A percentile compares a stretch with the other conserved stretches of the same genome.
Conservation (phyloP, 1,140 invertebrate genomes). For the Caenorhabditis briggsae region DNA sequence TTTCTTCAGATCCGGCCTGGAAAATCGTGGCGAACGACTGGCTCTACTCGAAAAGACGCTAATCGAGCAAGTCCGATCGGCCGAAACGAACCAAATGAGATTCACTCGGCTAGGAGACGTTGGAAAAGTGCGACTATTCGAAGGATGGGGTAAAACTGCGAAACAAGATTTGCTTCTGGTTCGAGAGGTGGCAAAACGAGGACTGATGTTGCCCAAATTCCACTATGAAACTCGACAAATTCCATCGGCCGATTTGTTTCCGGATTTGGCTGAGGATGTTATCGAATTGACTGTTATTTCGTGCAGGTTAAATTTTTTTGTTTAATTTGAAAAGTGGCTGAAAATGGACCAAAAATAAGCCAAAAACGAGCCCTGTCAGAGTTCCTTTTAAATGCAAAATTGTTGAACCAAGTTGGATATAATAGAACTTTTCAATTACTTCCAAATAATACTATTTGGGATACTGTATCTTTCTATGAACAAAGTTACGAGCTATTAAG, state of each 20-base stretch:
- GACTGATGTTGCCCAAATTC: constrained; percentile 82
- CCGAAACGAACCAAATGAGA: constrained; percentile 86
- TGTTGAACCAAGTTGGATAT: no score
- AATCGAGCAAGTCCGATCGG: constrained; percentile 85
- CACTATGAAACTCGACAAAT: constrained; percentile 92
- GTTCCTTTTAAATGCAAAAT: no score
- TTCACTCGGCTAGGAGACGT: constrained; percentile 94
- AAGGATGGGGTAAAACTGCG: constrained; percentile 86
- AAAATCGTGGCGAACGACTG: constrained; percentile 68
- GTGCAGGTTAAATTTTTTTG: no score
- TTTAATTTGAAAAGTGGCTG: no score
- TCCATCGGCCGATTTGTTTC: constrained; percentile 89
- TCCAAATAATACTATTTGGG: no score
- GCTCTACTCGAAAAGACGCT: constrained; percentile 87
- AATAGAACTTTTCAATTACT: no score
- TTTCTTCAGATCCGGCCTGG: constrained; percentile 59
- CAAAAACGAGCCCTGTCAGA: no score
- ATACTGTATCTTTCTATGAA: no score
- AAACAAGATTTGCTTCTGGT: constrained; percentile 91
- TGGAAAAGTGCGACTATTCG: constrained; percentile 84
- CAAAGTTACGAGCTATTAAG: no score
- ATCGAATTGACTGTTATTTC: constrained; percentile 68
- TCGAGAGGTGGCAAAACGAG: constrained; percentile 83
- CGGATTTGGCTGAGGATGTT: constrained; percentile 91
- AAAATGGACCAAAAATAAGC: neutral